Conservation (phyloP, 2,888 invertebrate species). For the Fragum fragum region DNA sequence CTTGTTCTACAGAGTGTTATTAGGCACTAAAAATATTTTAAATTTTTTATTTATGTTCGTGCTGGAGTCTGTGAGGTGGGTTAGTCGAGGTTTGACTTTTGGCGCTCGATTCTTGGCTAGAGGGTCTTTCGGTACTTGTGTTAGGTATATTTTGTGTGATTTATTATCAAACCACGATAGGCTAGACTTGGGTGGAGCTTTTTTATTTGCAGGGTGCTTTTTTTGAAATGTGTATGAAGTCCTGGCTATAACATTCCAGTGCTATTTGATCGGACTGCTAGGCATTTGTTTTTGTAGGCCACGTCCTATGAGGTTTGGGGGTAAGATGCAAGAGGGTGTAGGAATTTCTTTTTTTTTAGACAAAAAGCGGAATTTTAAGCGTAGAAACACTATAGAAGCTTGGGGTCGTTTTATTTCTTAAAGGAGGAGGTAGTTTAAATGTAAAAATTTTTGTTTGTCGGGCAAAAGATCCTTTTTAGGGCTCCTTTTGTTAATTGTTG, state of each 20-base stretch:
- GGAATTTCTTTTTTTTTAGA: not conserved
- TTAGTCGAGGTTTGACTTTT: slow-evolving; percentile 6
- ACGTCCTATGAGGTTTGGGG: not conserved
- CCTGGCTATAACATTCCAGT: not conserved
- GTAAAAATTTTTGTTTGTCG: not conserved
- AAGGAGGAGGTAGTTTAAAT: not conserved
- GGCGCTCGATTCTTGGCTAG: slow-evolving; percentile 7
- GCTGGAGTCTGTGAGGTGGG: slow-evolving; percentile 2
- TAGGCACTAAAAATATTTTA: not conserved
- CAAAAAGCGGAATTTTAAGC: not conserved
- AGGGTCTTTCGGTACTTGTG: not conserved
- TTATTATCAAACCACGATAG: not conserved
- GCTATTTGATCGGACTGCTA: slow-evolving; percentile 10
- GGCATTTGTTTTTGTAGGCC: slow-evolving; percentile 8
- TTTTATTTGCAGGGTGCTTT: not conserved
- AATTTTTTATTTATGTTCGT: not conserved
- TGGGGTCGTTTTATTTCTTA: not conserved
- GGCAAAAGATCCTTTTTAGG: not conserved
- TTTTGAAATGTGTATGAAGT: not conserved
- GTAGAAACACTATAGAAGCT: too few species aligned
- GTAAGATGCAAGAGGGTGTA: not conserved
- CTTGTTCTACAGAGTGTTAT: not conserved
- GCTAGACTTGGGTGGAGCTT: not conserved
- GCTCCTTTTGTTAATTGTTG: not conserved
- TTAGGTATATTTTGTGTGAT: not conserved